Base-by-base conservation (phyloP, 1,140 invertebrate genomes). In the Vanessa tameamea region DNA sequence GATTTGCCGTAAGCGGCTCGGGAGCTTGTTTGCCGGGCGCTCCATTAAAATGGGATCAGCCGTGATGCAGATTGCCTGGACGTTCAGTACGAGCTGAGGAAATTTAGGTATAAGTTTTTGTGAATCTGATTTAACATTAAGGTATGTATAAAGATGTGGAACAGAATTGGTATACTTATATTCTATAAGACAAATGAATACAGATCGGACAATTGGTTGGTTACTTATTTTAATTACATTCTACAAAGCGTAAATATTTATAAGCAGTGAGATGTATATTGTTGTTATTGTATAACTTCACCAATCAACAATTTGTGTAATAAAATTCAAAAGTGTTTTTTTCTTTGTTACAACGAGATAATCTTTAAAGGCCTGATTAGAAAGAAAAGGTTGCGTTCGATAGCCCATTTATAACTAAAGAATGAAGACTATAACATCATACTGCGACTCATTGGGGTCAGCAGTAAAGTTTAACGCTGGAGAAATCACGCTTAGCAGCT, bases 41-140 rank as follows among this genome's bases (percentile, higher is more conserved):
- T 92, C 89, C 90, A 92, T 92, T 92, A 92, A 92, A 92, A 92
- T 92, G 85, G 90, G 90, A 92, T 92, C 90, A 90, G 87, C 76
- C 78, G 76, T 82, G 85, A 92, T 90, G 90, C 88, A 92, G 89
- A 92, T 91, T 87, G 84, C 81, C 75, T 83, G 88, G 87, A 90
- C 86, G 81, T 75, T 72, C 69, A 71, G 64, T 59, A 64, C 53
- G 63, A 72, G 73, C 57, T 69, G 57, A 69, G 57, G 67, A 69
- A 69, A 69, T 69, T 69, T 69, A 69, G 57, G 43, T 63, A 57
- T 69, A 69, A 69, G 15, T 69, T 69, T 47, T 26, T 50, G 68
- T 61, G 50, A 69, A 47, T 63, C 23, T 31, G 23, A 69, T 61
- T 61, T 69, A n/a, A 26, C 63, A 47, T 64, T 47, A n/a, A 26